Percentiles rank a stretch among this genome's conserved stretches.
These are phyloP conservation scores for Somateria mollissima DNA, from an alignment of 2,797 vertebrate species.

Conservation along the genomic window DNA sequence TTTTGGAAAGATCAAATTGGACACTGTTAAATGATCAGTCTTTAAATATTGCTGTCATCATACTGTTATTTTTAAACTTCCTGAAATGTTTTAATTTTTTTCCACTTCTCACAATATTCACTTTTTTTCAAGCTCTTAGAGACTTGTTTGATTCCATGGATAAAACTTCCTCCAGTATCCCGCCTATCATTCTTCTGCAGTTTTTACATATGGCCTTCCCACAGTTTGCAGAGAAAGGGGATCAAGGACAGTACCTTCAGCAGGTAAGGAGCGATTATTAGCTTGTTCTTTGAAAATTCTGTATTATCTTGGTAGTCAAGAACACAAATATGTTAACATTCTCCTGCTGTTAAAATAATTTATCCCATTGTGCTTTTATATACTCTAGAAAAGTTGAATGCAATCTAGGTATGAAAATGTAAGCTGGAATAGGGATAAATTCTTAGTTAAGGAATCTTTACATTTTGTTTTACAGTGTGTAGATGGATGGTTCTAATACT, in stretches of 20 bases:
- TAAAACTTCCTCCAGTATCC: conserved; percentile 98
- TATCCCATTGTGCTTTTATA: neutral
- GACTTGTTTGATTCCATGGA: conserved; percentile 99
- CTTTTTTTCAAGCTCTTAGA: conserved; percentile 89
- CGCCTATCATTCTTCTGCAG: conserved; percentile 97
- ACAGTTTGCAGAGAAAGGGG: conserved; percentile 98
- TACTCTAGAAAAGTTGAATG: neutral
- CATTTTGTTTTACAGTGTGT: neutral
- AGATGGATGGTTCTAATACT: neutral
- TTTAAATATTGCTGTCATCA: conserved; percentile 10
- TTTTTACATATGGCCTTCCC: conserved; percentile 99
- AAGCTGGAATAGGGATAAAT: neutral
- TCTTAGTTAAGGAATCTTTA: neutral
- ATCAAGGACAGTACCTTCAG: conserved; percentile 98
- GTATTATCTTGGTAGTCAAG: neutral
- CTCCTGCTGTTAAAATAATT: neutral
- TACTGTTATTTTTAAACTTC: conserved; percentile 11
- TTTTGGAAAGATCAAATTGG: neutral
- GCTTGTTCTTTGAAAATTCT: neutral
- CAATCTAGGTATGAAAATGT: neutral
- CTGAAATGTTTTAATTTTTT: conserved; percentile 28
- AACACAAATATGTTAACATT: neutral
- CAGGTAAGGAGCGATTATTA: conserved; percentile 83
- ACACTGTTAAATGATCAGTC: neutral
- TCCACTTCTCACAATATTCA: conserved; percentile 60